Evolutionary conservation across 2,113 vertebrate species (phyloP).

Genomic region (Eclectus roratus): DNA sequence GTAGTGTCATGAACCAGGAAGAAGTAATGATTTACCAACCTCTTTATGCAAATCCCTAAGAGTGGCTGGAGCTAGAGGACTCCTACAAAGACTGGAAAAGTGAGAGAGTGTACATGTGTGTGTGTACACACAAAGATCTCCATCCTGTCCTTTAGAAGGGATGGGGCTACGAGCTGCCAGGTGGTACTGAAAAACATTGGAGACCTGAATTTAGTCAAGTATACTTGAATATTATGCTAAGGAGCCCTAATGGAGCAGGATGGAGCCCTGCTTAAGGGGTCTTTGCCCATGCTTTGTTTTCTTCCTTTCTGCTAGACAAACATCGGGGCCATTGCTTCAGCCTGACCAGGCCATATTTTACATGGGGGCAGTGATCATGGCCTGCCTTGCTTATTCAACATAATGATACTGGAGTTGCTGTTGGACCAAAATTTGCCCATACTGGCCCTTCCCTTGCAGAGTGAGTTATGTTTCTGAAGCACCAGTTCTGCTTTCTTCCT

Average conservation of each 20-base stretch:
- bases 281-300: background rate
- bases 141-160: background rate
- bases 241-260: background rate
- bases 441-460: background rate
- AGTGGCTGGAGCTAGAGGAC: slow-evolving; percentile 45
- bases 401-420: background rate
- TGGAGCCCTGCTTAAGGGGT: background rate
- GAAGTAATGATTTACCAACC: slow-evolving; percentile 56
- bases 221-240: background rate
- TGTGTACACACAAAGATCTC: background rate
- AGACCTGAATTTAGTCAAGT: background rate
- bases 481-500: background rate
- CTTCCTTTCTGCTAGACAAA: background rate
- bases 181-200: background rate
- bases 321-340: background rate
- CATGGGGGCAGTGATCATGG: background rate
- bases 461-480: background rate
- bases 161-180: background rate
- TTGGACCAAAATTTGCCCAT: background rate
- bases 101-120: background rate
- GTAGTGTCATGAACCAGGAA: slow-evolving; percentile 74
- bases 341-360: background rate
- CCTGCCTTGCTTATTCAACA: background rate
- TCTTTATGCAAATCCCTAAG: slow-evolving; percentile 72
- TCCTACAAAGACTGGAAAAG: slow-evolving; percentile 2